Evolutionary conservation across 1,140 invertebrate genomes (phyloP).

Genomic region (Harpegnathos saltator): DNA sequence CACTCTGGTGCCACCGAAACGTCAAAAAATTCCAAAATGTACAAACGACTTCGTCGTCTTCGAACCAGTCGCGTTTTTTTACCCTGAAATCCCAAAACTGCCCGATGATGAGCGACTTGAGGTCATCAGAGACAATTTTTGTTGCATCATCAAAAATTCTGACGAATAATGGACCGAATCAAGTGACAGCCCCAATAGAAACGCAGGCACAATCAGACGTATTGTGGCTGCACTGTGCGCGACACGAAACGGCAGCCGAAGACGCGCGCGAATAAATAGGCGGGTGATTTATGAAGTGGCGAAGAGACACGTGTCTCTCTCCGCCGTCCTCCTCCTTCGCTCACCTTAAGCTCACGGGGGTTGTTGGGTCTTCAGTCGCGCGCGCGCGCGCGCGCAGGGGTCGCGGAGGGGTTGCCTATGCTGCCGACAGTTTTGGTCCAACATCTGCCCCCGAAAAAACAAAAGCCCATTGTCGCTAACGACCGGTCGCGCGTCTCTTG

Average conservation of each 20-base stretch:
- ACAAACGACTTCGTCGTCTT: too few relatives aligned
- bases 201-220: background rate
- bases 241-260: conserved; percentile 12
- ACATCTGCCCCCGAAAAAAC: conserved; percentile 87
- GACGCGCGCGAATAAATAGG: conserved; percentile 35
- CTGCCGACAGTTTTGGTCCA: conserved; percentile 78
- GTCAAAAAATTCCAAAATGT: too few relatives aligned
- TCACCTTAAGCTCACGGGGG: conserved; percentile 52
- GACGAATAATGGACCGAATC: too few relatives aligned
- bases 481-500: conserved; percentile 86
- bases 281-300: conserved; percentile 64
- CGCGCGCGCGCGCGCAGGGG: conserved; percentile 60
- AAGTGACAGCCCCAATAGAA: background rate
- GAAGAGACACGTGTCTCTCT: conserved; percentile 67
- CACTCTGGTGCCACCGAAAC: too few relatives aligned
- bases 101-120: too few relatives aligned
- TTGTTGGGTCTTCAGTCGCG: background rate
- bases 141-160: too few relatives aligned
- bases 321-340: conserved; percentile 65
- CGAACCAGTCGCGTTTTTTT: too few relatives aligned
- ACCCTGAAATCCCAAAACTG: too few relatives aligned
- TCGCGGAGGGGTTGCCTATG: conserved; percentile 43
- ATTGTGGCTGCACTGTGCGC: background rate
- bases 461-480: conserved; percentile 86
- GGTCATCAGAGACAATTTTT: too few relatives aligned